These are phyloP conservation scores for Pseudoatta argentina DNA, from an alignment of 1,140 invertebrate genomes.

Conservation along the genomic window DNA sequence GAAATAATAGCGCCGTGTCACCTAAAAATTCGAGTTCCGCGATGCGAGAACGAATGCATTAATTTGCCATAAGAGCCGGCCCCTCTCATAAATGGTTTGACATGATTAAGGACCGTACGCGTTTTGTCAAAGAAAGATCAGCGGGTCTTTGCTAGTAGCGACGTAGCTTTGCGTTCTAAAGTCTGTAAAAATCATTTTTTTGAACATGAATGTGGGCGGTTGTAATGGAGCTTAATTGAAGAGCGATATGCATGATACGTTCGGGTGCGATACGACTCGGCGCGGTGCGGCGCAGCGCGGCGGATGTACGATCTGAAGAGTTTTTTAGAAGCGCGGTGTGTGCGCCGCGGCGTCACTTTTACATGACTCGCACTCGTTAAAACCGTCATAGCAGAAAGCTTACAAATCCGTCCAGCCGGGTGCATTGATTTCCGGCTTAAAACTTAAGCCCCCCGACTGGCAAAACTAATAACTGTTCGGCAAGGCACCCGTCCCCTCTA, in stretches of 20 bases:
- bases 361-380: constrained; percentile 75
- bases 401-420: constrained; percentile 74
- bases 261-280: neutral
- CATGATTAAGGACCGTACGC: constrained; percentile 30
- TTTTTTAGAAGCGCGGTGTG: constrained; percentile 57
- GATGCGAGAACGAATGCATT: constrained; percentile 38
- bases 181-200: constrained; percentile 5
- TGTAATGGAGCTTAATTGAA: constrained; percentile 60
- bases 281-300: neutral
- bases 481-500: constrained; percentile 53
- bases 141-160: neutral
- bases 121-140: constrained; percentile 5
- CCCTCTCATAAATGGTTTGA: constrained; percentile 36
- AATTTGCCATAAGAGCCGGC: constrained; percentile 46
- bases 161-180: neutral
- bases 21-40: constrained; percentile 41
- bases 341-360: constrained; percentile 69
- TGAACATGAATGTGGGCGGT: neutral
- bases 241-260: neutral
- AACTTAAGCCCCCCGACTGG: constrained; percentile 75
- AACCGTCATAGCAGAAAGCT: constrained; percentile 76
- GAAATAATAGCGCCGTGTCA: constrained; percentile 55
- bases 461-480: constrained; percentile 78
- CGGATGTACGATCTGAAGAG: constrained; percentile 53
- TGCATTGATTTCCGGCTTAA: constrained; percentile 78